Evolutionary conservation across 2,888 invertebrate genomes (phyloP).

Genomic region (Ochropleura leucogaster): DNA sequence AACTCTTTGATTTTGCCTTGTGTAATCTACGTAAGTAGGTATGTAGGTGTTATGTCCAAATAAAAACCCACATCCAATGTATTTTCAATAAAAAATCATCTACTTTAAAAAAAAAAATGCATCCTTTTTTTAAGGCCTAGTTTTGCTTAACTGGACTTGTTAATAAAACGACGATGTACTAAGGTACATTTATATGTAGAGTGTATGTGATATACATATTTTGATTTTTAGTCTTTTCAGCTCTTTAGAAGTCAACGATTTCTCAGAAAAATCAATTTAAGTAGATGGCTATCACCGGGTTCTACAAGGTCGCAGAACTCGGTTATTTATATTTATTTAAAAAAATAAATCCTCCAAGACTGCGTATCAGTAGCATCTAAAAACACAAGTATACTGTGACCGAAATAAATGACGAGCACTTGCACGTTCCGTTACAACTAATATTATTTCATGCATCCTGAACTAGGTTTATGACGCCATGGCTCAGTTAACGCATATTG

Average conservation of each 20-base stretch:
- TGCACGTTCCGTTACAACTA: conserved; percentile 37
- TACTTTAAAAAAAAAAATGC: not conserved
- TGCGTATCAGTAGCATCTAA: not conserved
- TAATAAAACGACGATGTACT: not conserved
- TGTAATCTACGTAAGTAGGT: not conserved
- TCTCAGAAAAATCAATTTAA: not conserved
- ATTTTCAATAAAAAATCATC: not conserved
- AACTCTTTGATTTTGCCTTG: not conserved
- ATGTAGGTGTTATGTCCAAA: not conserved
- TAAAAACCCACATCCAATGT: not conserved
- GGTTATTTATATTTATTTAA: not conserved
- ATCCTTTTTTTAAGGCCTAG: not conserved
- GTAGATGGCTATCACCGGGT: not conserved
- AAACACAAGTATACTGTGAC: conserved; percentile 29
- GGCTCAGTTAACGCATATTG: conserved; percentile 43
- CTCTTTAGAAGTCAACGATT: not conserved
- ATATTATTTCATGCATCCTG: conserved; percentile 51
- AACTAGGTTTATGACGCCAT: conserved; percentile 48
- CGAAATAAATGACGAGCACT: conserved; percentile 48
- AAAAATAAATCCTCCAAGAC: not conserved
- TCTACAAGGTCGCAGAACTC: not conserved
- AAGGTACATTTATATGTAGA: too few relatives aligned
- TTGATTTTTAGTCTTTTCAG: not conserved
- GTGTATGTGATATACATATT: too few relatives aligned
- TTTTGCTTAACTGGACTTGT: not conserved